These are phyloP conservation scores for Brachypodius melanocephalos DNA, from an alignment of 2,113 vertebrate species.

Conservation along the genomic window DNA sequence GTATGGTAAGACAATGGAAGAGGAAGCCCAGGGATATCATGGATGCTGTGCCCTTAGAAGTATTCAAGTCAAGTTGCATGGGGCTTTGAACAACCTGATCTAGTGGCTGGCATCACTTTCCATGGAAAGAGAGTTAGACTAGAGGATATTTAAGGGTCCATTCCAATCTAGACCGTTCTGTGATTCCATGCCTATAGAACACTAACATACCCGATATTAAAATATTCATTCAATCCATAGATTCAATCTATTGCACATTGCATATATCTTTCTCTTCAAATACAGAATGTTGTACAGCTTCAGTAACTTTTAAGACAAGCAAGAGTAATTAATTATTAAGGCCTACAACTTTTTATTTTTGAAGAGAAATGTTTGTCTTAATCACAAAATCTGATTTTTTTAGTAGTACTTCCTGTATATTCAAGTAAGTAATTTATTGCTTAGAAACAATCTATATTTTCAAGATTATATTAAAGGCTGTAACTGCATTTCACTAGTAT, in stretches of 20 bases:
- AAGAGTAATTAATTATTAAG: background rate
- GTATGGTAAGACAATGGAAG: background rate
- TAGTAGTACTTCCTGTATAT: background rate
- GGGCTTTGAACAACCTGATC: background rate
- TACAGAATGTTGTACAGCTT: background rate
- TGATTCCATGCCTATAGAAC: background rate
- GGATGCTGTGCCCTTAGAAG: too few relatives aligned
- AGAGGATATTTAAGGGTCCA: background rate
- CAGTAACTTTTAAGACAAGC: background rate
- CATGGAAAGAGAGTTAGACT: background rate
- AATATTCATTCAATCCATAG: background rate
- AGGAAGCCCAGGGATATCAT: background rate
- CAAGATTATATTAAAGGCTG: background rate
- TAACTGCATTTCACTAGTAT: background rate
- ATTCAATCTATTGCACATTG: background rate
- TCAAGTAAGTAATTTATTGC: accelerated
- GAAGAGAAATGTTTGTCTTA: background rate
- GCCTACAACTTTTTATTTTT: background rate
- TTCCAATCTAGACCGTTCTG: background rate
- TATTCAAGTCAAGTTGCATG: background rate
- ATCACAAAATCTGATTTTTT: background rate
- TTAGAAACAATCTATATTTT: background rate
- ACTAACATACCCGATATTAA: background rate
- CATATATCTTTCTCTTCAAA: background rate
- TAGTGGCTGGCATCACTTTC: too few relatives aligned